Percentiles rank a stretch among this genome's conserved stretches.
These are phyloP conservation scores for Clarias magur DNA, from an alignment of 2,113 vertebrate species.

Conservation along the genomic window DNA sequence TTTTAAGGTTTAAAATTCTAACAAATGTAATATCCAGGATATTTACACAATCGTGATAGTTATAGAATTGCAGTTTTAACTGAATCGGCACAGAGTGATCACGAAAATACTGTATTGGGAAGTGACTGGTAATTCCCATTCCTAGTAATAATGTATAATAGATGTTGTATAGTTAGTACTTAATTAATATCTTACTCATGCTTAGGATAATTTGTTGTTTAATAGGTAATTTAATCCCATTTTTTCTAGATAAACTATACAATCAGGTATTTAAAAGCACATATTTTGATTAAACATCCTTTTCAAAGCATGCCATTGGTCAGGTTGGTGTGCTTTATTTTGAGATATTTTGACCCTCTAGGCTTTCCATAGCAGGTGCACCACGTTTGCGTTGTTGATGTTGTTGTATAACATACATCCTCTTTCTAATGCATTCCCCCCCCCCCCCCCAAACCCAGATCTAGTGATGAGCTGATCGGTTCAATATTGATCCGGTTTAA, in stretches of 20 bases:
- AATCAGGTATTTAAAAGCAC: background rate
- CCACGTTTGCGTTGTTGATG: background rate
- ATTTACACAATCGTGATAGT: too few species aligned
- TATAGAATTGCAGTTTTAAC: too few species aligned
- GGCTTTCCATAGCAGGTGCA: constrained; percentile 15
- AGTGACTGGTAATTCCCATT: too few species aligned
- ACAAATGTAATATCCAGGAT: too few species aligned
- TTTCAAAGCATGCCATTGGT: background rate
- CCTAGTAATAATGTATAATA: background rate
- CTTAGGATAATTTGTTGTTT: too few species aligned
- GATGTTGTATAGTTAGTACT: background rate
- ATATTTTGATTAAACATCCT: background rate
- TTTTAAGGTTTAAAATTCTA: too few species aligned
- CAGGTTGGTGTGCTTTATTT: too few species aligned
- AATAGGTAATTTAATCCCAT: too few species aligned
- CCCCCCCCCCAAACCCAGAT: background rate
- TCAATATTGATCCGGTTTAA: too few species aligned
- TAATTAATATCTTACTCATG: too few species aligned
- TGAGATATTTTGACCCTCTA: background rate
- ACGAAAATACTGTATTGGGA: too few species aligned
- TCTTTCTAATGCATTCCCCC: background rate
- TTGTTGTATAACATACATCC: constrained; percentile 13
- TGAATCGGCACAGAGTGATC: too few species aligned
- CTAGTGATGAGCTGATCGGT: background rate
- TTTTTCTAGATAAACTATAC: background rate